phyloP scores from a whole-genome alignment of 1,140 invertebrate species.

The Papilio aristodemus region DNA sequence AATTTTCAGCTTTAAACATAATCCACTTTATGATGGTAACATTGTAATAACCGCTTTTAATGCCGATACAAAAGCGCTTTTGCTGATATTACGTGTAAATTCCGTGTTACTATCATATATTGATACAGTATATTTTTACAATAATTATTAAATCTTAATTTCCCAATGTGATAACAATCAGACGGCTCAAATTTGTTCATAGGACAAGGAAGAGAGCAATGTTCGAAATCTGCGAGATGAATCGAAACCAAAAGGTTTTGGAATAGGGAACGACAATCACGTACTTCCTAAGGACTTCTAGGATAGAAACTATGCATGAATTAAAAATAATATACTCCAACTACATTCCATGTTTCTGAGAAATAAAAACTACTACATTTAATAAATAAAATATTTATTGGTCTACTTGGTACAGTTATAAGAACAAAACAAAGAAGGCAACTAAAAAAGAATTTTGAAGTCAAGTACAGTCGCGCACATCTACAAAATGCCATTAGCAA shows the following conservation, averaged over 20 bases:
- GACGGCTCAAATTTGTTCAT: too few relatives aligned
- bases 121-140: background rate
- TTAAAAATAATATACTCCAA: too few relatives aligned
- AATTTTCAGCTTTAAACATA: conserved; percentile 15
- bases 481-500: conserved; percentile 8
- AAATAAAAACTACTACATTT: background rate
- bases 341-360: too few relatives aligned
- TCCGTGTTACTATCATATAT: background rate
- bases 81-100: background rate
- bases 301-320: too few relatives aligned
- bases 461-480: conserved; percentile 11
- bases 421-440: background rate
- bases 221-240: too few relatives aligned
- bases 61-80: conserved; percentile 7
- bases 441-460: conserved; percentile 1
- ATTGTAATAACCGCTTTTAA: conserved; percentile 6
- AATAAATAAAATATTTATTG: background rate
- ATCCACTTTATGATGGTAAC: conserved; percentile 19
- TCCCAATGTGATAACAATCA: too few relatives aligned
- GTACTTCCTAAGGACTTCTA: too few relatives aligned
- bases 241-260: too few relatives aligned
- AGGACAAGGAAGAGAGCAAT: too few relatives aligned
- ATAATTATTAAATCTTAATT: too few relatives aligned
- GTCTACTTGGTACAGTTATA: background rate
- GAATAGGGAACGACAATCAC: too few relatives aligned